Base-by-base conservation (phyloP, 2,888 invertebrate genomes). In the Acronicta psi region DNA sequence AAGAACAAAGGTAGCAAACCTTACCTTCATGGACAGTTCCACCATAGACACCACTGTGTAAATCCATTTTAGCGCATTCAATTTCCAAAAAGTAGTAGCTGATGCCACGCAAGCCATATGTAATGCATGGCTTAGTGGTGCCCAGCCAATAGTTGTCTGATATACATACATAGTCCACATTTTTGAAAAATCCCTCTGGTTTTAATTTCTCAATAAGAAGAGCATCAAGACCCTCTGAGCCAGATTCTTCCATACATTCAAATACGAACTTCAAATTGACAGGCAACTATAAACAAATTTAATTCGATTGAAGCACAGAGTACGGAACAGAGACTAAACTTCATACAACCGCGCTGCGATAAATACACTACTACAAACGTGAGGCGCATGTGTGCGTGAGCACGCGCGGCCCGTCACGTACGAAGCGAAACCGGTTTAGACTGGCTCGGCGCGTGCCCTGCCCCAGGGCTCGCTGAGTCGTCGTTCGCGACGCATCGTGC, bases 121-220 rank as follows among this genome's bases (percentile, higher is more conserved):
- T 99, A 61, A 99, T 96, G 86, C 99, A 99, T 0, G 99, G 99
- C 84, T 98, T 99, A n/a, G 96, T 97, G 64, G 97, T 99, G 1
- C 99, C 99, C 59, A 99, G 92, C 99, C 99, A 99, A 87, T 99
- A 99, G 92, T 99, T 99, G 88, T 99, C 99, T 18, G 99, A 99
- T 84, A 99, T 99, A 88, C 99, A 99, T 14, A 99, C 98, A 92
- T 96, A 99, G 89, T 99, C 99, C 0, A 98, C 97, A 83, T 96
- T 95, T 52, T 96, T 95, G 34, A 99, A 95, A 89, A 98, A 99
- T 23, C 95, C 95, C 73, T 97, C 96, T 20, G 94, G 94, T 62
- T 94, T 93, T 36, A 94, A 71, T 49, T 92, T 75, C 34, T 92
- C 86, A 54, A 92, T 92, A 0, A 99, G 94, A 10, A 99, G 92